A percentile compares a stretch with the other conserved stretches of the same genome.
Evolutionary conservation across 2,797 vertebrate genomes (phyloP).

Genomic region (Macrochelys suwanniensis): DNA sequence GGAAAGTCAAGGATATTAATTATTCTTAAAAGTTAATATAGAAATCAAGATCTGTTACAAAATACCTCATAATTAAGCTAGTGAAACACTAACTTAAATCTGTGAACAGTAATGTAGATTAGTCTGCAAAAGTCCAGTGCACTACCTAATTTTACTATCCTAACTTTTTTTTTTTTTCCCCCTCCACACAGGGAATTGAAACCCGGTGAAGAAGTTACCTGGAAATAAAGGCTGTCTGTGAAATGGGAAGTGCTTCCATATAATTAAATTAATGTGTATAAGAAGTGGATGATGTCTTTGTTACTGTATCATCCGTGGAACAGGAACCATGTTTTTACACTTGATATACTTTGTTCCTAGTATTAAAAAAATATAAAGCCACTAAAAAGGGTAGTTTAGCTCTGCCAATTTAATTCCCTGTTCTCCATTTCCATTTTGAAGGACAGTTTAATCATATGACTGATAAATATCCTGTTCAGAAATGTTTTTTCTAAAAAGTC

Average conservation of each 20-base stretch:
- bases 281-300: constrained; percentile 33
- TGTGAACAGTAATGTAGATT: background rate
- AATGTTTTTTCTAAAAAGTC: background rate
- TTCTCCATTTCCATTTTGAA: background rate
- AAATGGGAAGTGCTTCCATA: constrained; percentile 22
- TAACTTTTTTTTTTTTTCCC: background rate
- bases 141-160: background rate
- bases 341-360: background rate
- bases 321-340: constrained; percentile 9
- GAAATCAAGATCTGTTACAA: background rate
- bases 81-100: background rate
- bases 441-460: constrained; percentile 2
- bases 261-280: constrained; percentile 15
- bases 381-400: background rate
- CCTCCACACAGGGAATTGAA: constrained; percentile 88
- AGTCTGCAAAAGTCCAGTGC: background rate
- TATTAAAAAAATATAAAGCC: background rate
- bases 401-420: constrained; percentile 26
- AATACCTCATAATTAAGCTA: background rate
- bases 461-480: background rate
- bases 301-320: constrained; percentile 48
- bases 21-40: background rate
- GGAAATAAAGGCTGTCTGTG: constrained; percentile 85
- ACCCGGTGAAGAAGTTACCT: constrained; percentile 90
- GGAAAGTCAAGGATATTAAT: background rate